Conservation (phyloP, 92 coral and sea anemone species). For the Micromussa lordhowensis region DNA sequence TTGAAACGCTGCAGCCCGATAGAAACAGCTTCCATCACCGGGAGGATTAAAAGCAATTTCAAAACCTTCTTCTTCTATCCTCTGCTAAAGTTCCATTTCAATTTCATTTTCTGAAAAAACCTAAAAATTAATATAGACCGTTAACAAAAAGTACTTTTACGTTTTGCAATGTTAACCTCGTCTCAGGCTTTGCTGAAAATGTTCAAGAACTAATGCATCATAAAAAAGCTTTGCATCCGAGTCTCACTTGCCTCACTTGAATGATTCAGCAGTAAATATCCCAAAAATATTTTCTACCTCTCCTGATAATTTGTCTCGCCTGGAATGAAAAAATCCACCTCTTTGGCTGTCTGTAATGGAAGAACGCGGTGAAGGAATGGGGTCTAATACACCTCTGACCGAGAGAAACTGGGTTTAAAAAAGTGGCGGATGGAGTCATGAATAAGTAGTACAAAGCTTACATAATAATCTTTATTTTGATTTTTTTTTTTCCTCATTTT, state of each 20-base stretch:
- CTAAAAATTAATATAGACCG: background rate
- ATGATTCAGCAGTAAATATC: too few species aligned
- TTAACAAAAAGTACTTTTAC: background rate
- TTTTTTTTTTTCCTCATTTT: too few species aligned
- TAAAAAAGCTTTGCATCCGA: background rate
- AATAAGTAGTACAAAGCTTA: too few species aligned
- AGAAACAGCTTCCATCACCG: slow-evolving; percentile 32
- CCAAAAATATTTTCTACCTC: too few species aligned
- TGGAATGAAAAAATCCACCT: too few species aligned
- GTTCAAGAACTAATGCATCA: background rate
- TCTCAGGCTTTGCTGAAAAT: slow-evolving; percentile 14
- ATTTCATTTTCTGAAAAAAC: slow-evolving; percentile 32
- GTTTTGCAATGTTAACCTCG: background rate
- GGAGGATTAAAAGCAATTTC: slow-evolving; percentile 18
- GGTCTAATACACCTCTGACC: too few species aligned
- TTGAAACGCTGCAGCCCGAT: slow-evolving; percentile 33
- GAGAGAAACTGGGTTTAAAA: too few species aligned
- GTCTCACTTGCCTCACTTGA: background rate
- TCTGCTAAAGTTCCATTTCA: slow-evolving; percentile 15
- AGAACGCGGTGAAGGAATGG: too few species aligned
- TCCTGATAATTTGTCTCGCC: too few species aligned
- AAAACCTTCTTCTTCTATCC: slow-evolving; percentile 44
- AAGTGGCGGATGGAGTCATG: too few species aligned
- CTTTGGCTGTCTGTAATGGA: too few species aligned
- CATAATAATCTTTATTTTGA: too few species aligned